Conservation (phyloP, 1,140 invertebrate genomes). For the Drosophila funebris region DNA sequence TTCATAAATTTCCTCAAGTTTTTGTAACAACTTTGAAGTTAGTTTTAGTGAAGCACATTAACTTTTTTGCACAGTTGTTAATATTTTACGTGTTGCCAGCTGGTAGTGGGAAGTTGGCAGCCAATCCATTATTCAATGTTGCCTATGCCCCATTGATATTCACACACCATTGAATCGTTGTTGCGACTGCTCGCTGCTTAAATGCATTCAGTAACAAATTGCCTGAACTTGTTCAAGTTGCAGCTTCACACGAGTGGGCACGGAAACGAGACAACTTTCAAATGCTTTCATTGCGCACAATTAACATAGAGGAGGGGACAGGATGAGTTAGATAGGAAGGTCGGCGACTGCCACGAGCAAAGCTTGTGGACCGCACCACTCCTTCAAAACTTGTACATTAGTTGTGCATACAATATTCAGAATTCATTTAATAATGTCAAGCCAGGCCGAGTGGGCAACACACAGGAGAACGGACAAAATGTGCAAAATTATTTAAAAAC, state of each 20-base stretch:
- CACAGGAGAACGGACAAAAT: constrained; percentile 18
- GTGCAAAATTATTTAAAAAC: background rate
- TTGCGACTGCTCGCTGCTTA: constrained; percentile 42
- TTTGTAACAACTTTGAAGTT: constrained; percentile 34
- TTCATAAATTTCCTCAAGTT: constrained; percentile 61
- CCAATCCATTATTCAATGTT: constrained; percentile 36
- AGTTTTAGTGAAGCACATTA: constrained; percentile 17
- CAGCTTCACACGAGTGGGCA: constrained; percentile 46
- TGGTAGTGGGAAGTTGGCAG: constrained; percentile 35
- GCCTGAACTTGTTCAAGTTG: constrained; percentile 65
- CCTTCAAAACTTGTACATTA: constrained; percentile 51
- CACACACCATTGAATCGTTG: constrained; percentile 60
- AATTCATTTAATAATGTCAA: constrained; percentile 47
- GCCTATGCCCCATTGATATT: constrained; percentile 54
- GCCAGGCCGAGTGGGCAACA: constrained; percentile 27
- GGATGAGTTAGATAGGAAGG: background rate
- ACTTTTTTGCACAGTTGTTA: constrained; percentile 54
- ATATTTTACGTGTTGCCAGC: constrained; percentile 67
- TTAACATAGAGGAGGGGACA: constrained; percentile 40
- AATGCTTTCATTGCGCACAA: constrained; percentile 73
- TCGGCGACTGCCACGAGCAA: background rate
- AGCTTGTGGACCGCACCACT: background rate
- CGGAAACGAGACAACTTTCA: constrained; percentile 50
- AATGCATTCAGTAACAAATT: constrained; percentile 72
- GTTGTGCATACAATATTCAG: constrained; percentile 44